These are phyloP conservation scores for Miniopterus natalensis DNA, from an alignment of 2,113 vertebrate genomes.

Conservation along the genomic window DNA sequence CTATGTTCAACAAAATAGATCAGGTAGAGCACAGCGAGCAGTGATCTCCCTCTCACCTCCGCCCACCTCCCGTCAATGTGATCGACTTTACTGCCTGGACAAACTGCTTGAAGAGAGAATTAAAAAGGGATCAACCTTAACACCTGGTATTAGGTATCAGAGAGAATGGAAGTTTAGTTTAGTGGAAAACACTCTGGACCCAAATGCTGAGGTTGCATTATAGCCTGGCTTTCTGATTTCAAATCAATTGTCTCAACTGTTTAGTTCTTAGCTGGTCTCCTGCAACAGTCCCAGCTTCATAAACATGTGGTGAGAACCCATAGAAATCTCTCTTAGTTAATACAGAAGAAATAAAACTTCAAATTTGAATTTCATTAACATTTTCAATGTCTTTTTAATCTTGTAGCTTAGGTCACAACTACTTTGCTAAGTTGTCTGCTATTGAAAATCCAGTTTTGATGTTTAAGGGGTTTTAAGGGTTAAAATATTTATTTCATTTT, in stretches of 20 bases:
- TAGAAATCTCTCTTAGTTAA: neutral
- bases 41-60: neutral
- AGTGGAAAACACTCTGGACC: neutral
- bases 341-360: neutral
- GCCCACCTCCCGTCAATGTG: neutral
- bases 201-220: neutral
- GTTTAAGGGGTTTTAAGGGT: neutral
- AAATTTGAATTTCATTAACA: constrained; percentile 13
- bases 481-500: neutral
- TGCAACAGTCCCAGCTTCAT: neutral
- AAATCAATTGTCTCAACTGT: neutral
- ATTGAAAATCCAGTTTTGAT: neutral
- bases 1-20: neutral
- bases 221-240: neutral
- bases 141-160: neutral
- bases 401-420: neutral
- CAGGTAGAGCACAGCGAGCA: neutral
- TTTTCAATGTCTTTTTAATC: neutral
- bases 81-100: neutral
- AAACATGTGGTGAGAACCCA: neutral
- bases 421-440: neutral
- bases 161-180: neutral
- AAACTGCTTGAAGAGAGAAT: neutral
- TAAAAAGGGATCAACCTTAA: neutral
- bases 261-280: neutral